Evolutionary conservation across 2,888 invertebrate species (phyloP).

Genomic region (Drosophila tanythrix): DNA sequence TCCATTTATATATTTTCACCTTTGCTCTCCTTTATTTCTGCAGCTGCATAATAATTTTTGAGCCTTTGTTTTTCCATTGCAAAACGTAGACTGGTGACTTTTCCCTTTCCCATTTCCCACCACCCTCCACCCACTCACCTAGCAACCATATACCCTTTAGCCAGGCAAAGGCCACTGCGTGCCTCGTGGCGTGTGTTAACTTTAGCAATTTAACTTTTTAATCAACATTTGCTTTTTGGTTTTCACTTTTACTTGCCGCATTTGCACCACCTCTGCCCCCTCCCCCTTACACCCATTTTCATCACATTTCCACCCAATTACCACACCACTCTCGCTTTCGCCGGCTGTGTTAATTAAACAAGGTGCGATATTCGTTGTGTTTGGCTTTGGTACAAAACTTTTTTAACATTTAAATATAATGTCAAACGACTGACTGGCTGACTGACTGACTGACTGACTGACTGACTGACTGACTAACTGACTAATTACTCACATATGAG

Average conservation of each 20-base stretch:
- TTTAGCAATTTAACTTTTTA: slow-evolving; percentile 80
- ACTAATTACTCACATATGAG: slow-evolving; percentile 8
- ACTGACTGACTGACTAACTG: slow-evolving; percentile 23
- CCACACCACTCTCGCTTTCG: slow-evolving; percentile 14
- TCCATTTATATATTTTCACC: slow-evolving; percentile 69
- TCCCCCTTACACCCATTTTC: not conserved
- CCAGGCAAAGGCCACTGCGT: slow-evolving; percentile 20
- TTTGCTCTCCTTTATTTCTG: slow-evolving; percentile 57
- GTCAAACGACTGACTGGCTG: slow-evolving; percentile 30
- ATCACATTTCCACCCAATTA: not conserved
- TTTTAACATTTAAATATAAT: slow-evolving; percentile 42
- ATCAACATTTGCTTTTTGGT: slow-evolving; percentile 78
- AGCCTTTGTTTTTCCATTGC: slow-evolving; percentile 40
- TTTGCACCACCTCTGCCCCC: slow-evolving; percentile 3
- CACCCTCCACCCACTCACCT: not conserved
- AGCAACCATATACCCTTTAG: slow-evolving; percentile 15
- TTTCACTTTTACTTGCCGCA: slow-evolving; percentile 73
- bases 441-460: too few relatives aligned
- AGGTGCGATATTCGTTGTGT: slow-evolving; percentile 61
- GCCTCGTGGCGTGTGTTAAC: slow-evolving; percentile 66
- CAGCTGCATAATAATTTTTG: slow-evolving; percentile 70
- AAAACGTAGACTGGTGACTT: slow-evolving; percentile 15
- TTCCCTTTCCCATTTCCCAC: not conserved
- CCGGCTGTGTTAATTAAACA: slow-evolving; percentile 65
- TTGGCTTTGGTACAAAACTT: slow-evolving; percentile 64